A percentile compares a stretch with the other conserved stretches of the same genome.
Evolutionary conservation across 2,797 vertebrate species (phyloP).

Genomic region (Gallinago solitaria): DNA sequence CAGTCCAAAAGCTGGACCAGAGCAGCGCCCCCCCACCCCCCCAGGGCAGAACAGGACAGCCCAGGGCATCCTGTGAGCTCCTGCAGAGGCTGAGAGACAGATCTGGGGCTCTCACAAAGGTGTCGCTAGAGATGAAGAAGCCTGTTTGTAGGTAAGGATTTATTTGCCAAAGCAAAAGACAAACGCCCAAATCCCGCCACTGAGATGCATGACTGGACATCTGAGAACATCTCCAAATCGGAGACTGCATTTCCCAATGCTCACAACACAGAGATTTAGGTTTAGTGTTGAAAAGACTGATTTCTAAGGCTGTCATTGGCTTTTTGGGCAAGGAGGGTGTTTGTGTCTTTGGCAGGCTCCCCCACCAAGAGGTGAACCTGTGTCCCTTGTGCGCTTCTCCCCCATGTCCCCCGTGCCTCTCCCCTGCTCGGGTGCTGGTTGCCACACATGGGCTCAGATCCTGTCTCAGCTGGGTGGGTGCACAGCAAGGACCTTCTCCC

Average conservation of each 20-base stretch:
- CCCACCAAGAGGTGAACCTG: not conserved
- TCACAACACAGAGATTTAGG: not conserved
- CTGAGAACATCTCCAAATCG: not conserved
- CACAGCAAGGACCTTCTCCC: not conserved
- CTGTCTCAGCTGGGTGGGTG: not conserved
- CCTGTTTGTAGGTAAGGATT: not conserved
- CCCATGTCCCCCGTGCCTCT: not conserved
- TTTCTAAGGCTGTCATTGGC: not conserved
- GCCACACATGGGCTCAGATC: not conserved
- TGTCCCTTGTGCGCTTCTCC: not conserved
- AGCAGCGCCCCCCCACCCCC: fast-evolving
- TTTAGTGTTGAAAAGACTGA: not conserved
- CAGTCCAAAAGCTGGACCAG: not conserved
- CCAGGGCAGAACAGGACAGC: not conserved
- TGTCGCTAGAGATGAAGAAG: not conserved
- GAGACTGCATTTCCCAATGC: not conserved
- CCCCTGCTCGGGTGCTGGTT: not conserved
- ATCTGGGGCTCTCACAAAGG: not conserved
- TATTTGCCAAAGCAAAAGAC: not conserved
- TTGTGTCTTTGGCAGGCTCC: not conserved
- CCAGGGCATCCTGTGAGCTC: not conserved
- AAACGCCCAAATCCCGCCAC: not conserved
- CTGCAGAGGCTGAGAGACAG: not conserved
- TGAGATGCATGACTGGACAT: not conserved
- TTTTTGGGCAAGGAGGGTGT: not conserved